phyloP scores from a whole-genome alignment of 2,797 vertebrate genomes.

The Streptopelia turtur region DNA sequence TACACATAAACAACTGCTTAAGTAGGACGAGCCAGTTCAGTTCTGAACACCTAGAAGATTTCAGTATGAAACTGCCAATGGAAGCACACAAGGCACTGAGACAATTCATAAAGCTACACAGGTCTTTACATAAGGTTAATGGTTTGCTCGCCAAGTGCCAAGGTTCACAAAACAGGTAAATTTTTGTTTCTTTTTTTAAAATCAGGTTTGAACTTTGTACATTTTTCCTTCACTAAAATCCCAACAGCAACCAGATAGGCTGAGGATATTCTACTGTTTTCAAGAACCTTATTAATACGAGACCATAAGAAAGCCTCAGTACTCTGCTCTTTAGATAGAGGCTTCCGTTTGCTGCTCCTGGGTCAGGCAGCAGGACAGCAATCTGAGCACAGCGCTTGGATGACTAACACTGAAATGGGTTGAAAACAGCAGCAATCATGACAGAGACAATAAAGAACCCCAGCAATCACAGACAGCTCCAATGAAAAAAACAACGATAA shows the following conservation, averaged over 20 bases:
- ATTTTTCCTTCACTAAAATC: neutral
- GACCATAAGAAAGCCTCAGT: neutral
- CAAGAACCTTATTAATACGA: neutral
- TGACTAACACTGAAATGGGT: neutral
- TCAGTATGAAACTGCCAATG: neutral
- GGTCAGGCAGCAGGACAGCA: conserved; percentile 23
- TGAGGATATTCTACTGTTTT: neutral
- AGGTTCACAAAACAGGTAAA: neutral
- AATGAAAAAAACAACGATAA: neutral
- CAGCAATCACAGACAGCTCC: neutral
- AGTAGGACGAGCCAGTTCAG: neutral
- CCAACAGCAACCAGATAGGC: neutral
- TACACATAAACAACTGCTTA: neutral
- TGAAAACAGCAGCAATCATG: conserved; percentile 25
- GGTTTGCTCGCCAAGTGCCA: conserved; percentile 29
- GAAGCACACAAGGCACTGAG: neutral
- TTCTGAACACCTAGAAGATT: neutral
- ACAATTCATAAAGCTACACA: neutral
- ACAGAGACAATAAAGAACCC: conserved; percentile 40
- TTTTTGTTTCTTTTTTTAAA: neutral
- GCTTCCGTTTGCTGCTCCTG: neutral
- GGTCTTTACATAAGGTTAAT: conserved; percentile 16
- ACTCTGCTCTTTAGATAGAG: neutral
- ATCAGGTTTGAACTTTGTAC: neutral
- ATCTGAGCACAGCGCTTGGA: neutral